phyloP scores from a whole-genome alignment of 2,888 invertebrate genomes.

The Oeneis ivallda region DNA sequence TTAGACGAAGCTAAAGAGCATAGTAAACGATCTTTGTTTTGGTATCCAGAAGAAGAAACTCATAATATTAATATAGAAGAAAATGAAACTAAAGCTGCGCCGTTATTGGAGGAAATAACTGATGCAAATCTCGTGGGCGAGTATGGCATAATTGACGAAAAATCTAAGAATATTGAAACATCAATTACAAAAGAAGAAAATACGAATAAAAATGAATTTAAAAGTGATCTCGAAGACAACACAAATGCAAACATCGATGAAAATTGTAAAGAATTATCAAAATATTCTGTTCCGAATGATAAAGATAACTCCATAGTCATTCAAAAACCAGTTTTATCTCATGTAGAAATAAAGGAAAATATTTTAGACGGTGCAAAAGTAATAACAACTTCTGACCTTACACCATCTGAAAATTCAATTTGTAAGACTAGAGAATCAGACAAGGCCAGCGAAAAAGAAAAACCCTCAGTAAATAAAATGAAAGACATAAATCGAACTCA shows the following conservation, averaged over 20 bases:
- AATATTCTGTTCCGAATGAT: not conserved
- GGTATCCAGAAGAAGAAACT: conserved; percentile 63
- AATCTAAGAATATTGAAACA: conserved; percentile 10
- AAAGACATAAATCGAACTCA: not conserved
- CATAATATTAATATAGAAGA: conserved; percentile 24
- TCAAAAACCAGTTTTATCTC: not conserved
- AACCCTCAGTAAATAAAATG: not conserved
- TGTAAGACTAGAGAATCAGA: not conserved
- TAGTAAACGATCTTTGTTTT: conserved; percentile 60
- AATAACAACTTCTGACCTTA: not conserved
- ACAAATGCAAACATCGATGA: not conserved
- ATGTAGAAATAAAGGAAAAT: conserved; percentile 1
- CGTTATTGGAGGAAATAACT: not conserved
- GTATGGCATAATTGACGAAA: conserved; percentile 5
- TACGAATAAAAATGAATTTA: not conserved
- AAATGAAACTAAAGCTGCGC: not conserved
- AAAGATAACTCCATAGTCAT: not conserved
- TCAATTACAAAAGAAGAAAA: not conserved
- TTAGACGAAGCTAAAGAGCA: conserved; percentile 69
- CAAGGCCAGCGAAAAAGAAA: not conserved
- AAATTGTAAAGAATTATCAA: not conserved
- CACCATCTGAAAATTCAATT: not conserved
- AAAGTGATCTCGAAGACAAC: not conserved
- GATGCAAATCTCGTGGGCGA: not conserved
- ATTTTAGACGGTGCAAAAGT: not conserved